A percentile compares a stretch with the other conserved stretches of the same genome.
Conservation (phyloP, 2,888 invertebrate species). For the Amiota communis region DNA sequence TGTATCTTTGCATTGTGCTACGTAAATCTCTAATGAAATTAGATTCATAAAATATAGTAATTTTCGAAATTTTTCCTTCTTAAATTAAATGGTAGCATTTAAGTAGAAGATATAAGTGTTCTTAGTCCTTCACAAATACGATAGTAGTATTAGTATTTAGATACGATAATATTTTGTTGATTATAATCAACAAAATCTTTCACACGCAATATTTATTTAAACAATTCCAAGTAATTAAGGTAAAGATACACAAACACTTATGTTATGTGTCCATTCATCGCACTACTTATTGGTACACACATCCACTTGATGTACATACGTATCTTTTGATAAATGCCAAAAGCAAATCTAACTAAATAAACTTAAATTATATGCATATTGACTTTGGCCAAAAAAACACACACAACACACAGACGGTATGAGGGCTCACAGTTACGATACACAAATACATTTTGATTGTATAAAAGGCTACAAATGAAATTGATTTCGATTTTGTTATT, state of each 20-base stretch:
- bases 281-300: not conserved
- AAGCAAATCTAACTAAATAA: slow-evolving; percentile 20
- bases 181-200: slow-evolving; percentile 12
- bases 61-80: too few species aligned
- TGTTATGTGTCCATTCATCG: too few species aligned
- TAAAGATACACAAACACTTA: not conserved
- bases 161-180: not conserved
- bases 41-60: too few species aligned
- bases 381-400: not conserved
- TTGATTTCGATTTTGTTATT: slow-evolving; percentile 19
- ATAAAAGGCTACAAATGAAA: slow-evolving; percentile 1
- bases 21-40: too few species aligned
- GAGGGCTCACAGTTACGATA: too few species aligned
- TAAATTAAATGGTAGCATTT: too few species aligned
- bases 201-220: slow-evolving; percentile 3
- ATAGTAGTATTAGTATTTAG: too few species aligned
- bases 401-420: too few species aligned
- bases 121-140: not conserved
- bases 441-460: not conserved
- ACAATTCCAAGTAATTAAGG: slow-evolving; percentile 12
- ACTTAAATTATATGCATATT: slow-evolving; percentile 24
- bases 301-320: not conserved
- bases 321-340: not conserved
- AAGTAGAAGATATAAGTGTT: too few species aligned
- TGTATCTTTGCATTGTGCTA: too few species aligned